Conservation (phyloP, 2,797 vertebrate genomes). For the Heliangelus exortis region DNA sequence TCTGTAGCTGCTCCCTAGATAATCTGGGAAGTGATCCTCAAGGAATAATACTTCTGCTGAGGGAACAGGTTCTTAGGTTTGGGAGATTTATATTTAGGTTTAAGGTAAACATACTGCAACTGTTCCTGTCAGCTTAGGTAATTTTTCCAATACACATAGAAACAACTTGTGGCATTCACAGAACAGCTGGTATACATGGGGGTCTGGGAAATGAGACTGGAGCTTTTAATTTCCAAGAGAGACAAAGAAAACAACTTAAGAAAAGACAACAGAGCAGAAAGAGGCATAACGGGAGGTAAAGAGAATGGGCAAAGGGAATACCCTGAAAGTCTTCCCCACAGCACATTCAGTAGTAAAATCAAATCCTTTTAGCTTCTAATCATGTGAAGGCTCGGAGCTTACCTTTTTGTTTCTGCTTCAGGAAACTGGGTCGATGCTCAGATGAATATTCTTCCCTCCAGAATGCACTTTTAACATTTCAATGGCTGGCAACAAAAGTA, state of each 20-base stretch:
- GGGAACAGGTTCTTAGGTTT: background rate
- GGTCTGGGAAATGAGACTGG: conserved; percentile 31
- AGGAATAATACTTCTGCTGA: conserved; percentile 36
- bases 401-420: conserved; percentile 19
- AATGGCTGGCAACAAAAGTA: conserved; percentile 29
- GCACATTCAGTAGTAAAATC: conserved; percentile 24
- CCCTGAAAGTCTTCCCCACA: background rate
- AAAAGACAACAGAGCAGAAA: conserved; percentile 27
- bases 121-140: conserved; percentile 20
- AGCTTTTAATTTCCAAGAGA: conserved; percentile 47
- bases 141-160: background rate
- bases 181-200: background rate
- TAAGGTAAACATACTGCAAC: background rate
- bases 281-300: background rate
- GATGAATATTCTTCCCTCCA: conserved; percentile 37
- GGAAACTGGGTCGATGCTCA: conserved; percentile 15
- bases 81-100: background rate
- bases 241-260: conserved; percentile 34
- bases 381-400: conserved; percentile 8
- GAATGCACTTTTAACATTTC: conserved; percentile 45
- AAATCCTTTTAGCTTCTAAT: conserved; percentile 48
- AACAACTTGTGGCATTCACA: conserved; percentile 2
- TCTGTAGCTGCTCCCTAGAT: conserved; percentile 48
- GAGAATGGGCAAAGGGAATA: background rate
- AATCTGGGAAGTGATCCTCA: background rate